Evolutionary conservation across 2,797 vertebrate genomes (phyloP).

Genomic region (Falco columbarius): DNA sequence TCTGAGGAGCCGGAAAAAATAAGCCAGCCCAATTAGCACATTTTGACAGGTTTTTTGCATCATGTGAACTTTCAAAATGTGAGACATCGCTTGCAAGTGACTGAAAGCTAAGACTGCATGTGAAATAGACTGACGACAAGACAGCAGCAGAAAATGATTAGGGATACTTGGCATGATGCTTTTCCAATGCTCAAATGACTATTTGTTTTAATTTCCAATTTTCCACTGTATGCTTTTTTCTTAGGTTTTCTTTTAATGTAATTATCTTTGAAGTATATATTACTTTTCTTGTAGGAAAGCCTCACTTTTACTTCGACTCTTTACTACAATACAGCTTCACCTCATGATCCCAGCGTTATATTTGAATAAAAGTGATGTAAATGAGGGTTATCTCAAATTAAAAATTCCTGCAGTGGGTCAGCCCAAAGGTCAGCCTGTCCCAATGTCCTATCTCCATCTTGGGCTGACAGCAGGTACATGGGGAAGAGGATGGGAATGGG

Average conservation of each 20-base stretch:
- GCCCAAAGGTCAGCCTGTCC: neutral
- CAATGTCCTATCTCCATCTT: neutral
- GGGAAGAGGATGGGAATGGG: neutral
- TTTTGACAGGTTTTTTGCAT: neutral
- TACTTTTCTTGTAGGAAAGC: neutral
- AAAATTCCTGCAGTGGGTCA: neutral
- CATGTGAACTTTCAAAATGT: neutral
- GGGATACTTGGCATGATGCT: neutral
- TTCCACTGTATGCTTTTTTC: neutral
- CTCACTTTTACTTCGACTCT: neutral
- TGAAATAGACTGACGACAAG: neutral
- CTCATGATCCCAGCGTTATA: neutral
- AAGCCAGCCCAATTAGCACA: neutral
- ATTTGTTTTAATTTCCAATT: neutral
- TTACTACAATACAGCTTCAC: neutral
- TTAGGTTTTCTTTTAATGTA: neutral
- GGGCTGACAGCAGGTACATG: neutral
- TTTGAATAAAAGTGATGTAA: neutral
- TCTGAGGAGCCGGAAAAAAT: neutral
- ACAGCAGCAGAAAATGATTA: neutral
- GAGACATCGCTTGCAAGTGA: neutral
- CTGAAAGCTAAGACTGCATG: neutral
- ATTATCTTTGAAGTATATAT: neutral
- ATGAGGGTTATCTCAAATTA: neutral
- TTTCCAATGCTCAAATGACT: neutral